Conservation (phyloP, 2,797 vertebrate genomes). For the Cuniculus paca region DNA sequence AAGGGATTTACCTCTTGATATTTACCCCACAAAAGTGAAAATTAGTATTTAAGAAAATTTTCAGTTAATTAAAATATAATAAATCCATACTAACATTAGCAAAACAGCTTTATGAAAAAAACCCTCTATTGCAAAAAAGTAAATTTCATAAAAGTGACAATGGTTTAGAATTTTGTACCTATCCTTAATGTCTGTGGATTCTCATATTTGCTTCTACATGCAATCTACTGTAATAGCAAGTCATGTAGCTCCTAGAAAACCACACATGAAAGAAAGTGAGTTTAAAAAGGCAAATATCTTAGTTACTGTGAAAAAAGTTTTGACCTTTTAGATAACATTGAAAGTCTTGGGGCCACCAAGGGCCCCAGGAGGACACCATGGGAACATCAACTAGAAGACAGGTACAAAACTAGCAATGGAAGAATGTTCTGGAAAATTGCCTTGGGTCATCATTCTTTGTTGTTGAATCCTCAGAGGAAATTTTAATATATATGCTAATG, state of each 20-base stretch:
- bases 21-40: background rate
- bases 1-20: background rate
- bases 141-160: background rate
- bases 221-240: background rate
- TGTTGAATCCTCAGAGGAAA: constrained; percentile 23
- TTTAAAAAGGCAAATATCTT: background rate
- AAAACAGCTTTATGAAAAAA: background rate
- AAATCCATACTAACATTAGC: background rate
- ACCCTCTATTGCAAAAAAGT: background rate
- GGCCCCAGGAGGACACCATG: background rate
- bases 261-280: background rate
- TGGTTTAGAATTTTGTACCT: background rate
- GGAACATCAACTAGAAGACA: constrained; percentile 3
- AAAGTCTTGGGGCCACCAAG: background rate
- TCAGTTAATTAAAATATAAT: background rate
- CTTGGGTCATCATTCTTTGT: constrained; percentile 43
- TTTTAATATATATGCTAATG: constrained; percentile 48
- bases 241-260: background rate
- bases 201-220: background rate
- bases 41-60: background rate
- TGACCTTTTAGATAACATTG: background rate
- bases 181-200: background rate
- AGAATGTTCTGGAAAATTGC: background rate
- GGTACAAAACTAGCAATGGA: background rate
- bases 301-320: background rate